These are phyloP conservation scores for Anomalospiza imberbis DNA, from an alignment of 2,797 vertebrate species.

Conservation along the genomic window DNA sequence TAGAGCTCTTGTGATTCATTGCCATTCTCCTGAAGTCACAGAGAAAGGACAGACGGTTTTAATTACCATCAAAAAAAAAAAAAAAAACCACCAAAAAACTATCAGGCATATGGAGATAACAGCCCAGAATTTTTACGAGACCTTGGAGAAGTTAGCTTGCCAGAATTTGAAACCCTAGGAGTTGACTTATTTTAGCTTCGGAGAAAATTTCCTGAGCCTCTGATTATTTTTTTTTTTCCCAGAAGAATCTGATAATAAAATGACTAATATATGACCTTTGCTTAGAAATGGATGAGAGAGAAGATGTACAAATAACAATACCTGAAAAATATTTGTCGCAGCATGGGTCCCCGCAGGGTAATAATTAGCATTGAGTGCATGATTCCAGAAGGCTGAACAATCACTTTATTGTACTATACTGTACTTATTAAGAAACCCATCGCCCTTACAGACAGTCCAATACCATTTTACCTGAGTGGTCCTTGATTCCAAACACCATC, in stretches of 20 bases:
- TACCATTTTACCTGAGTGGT: too few relatives aligned
- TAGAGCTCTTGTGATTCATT: slow-evolving; percentile 58
- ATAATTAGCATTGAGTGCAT: too few relatives aligned
- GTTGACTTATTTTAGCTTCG: slow-evolving; percentile 11
- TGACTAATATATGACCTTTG: not conserved
- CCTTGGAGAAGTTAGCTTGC: slow-evolving; percentile 49
- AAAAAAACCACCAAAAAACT: slow-evolving; percentile 4
- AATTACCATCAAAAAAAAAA: slow-evolving; percentile 47
- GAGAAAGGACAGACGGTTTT: slow-evolving; percentile 61
- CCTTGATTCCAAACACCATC: too few relatives aligned
- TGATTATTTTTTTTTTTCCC: not conserved
- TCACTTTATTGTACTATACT: too few relatives aligned
- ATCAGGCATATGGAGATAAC: slow-evolving; percentile 59
- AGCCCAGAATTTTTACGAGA: slow-evolving; percentile 60
- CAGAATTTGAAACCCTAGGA: slow-evolving; percentile 36
- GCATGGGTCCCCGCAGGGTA: too few relatives aligned
- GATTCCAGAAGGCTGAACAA: too few relatives aligned
- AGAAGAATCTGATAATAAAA: not conserved
- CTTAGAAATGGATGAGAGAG: not conserved
- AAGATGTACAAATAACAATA: not conserved
- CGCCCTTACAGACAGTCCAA: too few relatives aligned
- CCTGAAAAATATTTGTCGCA: not conserved
- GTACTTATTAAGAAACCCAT: too few relatives aligned
- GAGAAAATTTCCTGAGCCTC: not conserved
- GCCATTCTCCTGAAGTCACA: slow-evolving; percentile 62